Evolutionary conservation across 2,113 vertebrate species (phyloP).

Genomic region (Neodon shergylaensis): DNA sequence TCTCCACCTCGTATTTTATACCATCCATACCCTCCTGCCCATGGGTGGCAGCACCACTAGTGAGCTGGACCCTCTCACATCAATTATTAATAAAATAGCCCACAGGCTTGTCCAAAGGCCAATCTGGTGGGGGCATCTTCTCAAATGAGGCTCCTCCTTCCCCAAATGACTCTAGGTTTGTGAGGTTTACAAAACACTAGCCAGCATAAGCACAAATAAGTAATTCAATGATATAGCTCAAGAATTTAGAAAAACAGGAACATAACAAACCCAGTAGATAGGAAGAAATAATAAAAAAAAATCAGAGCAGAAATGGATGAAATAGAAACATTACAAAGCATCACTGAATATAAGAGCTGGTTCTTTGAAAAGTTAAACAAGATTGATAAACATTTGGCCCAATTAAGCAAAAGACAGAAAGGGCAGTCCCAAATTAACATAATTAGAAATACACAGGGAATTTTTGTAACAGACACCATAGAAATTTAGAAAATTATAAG

Average conservation of each 20-base stretch:
- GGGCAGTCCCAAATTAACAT: not conserved
- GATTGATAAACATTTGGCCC: not conserved
- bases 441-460: not conserved
- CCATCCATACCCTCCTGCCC: not conserved
- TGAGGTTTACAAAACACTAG: not conserved
- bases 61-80: not conserved
- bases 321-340: not conserved
- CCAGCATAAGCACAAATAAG: not conserved
- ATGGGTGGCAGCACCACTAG: not conserved
- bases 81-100: not conserved
- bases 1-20: not conserved
- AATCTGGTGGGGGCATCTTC: not conserved
- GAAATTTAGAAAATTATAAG: not conserved
- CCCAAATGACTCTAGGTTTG: not conserved
- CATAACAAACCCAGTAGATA: not conserved
- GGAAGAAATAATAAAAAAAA: not conserved
- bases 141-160: not conserved
- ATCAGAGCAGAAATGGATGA: not conserved
- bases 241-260: not conserved
- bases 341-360: not conserved
- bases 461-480: not conserved
- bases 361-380: not conserved
- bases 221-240: not conserved
- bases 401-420: not conserved
- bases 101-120: not conserved